phyloP scores from a whole-genome alignment of 2,113 vertebrate genomes.

The Osmerus eperlanus region DNA sequence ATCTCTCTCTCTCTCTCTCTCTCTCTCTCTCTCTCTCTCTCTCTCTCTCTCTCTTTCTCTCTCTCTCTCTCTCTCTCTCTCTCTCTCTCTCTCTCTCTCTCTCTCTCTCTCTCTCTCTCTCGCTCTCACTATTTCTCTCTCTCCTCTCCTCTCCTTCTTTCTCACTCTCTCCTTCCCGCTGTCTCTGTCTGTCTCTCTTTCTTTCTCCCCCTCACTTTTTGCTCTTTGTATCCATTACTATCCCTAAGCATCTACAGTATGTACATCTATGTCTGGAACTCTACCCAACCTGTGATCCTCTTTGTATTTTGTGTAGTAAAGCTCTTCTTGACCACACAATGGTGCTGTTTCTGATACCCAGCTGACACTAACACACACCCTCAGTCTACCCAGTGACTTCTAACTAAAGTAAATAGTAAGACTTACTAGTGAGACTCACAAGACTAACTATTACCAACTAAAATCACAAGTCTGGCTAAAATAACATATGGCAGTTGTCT shows the following conservation, averaged over 20 bases:
- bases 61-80: not conserved
- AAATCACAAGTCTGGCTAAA: too few species aligned
- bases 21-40: not conserved
- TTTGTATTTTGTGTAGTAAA: not conserved
- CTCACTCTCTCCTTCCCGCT: not conserved
- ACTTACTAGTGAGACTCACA: too few species aligned
- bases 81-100: not conserved
- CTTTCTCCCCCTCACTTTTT: not conserved
- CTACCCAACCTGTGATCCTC: not conserved
- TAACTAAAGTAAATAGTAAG: too few species aligned
- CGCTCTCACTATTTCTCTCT: not conserved
- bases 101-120: not conserved
- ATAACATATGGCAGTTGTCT: too few species aligned
- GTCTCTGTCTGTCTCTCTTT: not conserved
- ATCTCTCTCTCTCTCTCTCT: constrained; percentile 11
- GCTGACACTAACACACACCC: too few species aligned
- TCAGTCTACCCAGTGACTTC: too few species aligned
- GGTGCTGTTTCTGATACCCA: too few species aligned
- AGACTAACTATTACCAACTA: too few species aligned
- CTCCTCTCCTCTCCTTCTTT: not conserved
- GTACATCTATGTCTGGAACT: not conserved
- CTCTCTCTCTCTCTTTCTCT: not conserved
- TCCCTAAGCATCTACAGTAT: too few species aligned
- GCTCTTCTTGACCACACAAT: too few species aligned
- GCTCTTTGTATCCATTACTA: too few species aligned